These are phyloP conservation scores for Mnemiopsis leidyi DNA, from an alignment of 37 sponge, comb jelly and placozoan genomes.

Conservation along the genomic window DNA sequence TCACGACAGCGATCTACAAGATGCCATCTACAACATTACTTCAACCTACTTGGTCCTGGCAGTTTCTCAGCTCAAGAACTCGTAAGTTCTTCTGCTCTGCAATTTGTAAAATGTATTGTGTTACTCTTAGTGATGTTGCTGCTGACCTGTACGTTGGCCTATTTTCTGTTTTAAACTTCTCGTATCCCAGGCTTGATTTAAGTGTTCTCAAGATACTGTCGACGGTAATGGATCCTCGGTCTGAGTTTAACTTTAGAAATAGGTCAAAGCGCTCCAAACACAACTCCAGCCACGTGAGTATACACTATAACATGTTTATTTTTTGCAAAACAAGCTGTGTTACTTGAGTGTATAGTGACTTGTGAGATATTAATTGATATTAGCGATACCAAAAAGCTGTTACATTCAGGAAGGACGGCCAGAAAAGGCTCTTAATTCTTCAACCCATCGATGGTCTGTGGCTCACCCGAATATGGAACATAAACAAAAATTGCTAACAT, in stretches of 20 bases:
- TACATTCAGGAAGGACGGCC: too few species aligned
- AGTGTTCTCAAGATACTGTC: neutral
- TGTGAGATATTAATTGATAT: too few species aligned
- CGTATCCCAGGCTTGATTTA: neutral
- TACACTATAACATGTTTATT: too few species aligned
- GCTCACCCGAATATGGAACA: too few species aligned
- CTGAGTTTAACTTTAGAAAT: conserved; percentile 54
- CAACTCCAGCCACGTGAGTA: conserved; percentile 18
- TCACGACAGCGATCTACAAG: conserved; percentile 56
- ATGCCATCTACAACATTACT: conserved; percentile 42
- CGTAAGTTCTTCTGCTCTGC: neutral
- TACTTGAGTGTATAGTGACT: too few species aligned
- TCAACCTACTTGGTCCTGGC: conserved; percentile 17
- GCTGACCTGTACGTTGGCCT: too few species aligned
- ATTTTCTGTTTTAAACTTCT: neutral
- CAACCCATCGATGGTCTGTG: too few species aligned
- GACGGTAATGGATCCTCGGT: conserved; percentile 29
- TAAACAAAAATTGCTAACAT: too few species aligned
- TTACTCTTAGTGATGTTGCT: too few species aligned
- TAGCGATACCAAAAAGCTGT: too few species aligned
- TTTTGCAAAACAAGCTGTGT: too few species aligned
- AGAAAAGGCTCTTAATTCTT: too few species aligned
- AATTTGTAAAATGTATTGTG: neutral
- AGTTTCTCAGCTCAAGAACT: neutral
- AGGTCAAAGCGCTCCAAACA: conserved; percentile 58